A percentile compares a stretch with the other conserved stretches of the same genome.
These are phyloP conservation scores for Suricata suricatta DNA, from an alignment of 2,113 vertebrate species.

Conservation along the genomic window DNA sequence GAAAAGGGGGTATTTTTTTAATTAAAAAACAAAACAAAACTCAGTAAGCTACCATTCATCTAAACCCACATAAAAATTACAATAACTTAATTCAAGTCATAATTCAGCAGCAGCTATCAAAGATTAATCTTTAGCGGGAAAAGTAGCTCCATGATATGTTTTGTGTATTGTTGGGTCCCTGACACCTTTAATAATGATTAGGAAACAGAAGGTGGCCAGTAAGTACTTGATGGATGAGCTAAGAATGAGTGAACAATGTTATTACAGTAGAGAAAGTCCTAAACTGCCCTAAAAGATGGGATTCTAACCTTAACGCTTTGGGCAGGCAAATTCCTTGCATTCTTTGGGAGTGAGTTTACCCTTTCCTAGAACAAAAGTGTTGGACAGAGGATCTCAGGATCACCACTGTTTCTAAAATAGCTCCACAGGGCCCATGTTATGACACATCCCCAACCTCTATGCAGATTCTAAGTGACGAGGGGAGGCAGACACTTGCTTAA, in stretches of 20 bases:
- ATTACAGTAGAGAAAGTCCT: neutral
- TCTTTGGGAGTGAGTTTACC: neutral
- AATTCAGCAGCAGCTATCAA: neutral
- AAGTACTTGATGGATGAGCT: slow-evolving; percentile 22
- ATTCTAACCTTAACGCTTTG: neutral
- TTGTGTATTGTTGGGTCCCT: neutral
- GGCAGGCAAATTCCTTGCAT: neutral
- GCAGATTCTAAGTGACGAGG: neutral
- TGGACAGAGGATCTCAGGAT: neutral
- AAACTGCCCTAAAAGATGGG: neutral
- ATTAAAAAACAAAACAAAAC: neutral
- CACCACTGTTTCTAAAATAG: neutral
- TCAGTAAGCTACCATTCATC: neutral
- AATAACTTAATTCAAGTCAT: slow-evolving; percentile 19
- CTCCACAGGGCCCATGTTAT: neutral
- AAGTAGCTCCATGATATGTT: neutral
- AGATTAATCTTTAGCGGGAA: neutral
- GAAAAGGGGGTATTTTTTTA: neutral
- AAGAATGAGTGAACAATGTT: neutral
- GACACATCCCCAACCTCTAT: neutral
- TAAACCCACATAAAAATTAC: neutral
- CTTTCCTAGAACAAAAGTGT: neutral
- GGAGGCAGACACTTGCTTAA: neutral
- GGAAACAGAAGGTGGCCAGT: neutral
- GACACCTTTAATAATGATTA: neutral